Base-by-base conservation (phyloP, 2,113 vertebrate genomes). In the Oryzias curvinotus region DNA sequence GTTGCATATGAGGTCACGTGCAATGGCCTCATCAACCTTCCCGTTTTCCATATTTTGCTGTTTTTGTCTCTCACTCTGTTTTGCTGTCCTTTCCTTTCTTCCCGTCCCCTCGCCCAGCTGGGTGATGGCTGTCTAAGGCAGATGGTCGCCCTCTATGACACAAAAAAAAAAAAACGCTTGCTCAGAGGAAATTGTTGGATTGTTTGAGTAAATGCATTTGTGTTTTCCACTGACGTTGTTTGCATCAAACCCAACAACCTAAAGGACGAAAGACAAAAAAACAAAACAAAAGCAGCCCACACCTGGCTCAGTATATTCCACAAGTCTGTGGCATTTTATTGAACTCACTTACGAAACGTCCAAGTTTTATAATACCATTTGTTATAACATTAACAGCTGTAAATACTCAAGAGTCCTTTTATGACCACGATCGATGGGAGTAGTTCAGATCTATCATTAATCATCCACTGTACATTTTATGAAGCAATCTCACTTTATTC, bases 401-500 rank as follows among this genome's bases (percentile, higher is more conserved):
- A 88, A 90, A 87, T 82, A 88, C 83, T 74, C 52, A 61, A 83
- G 79, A 82, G 81, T 80, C 72, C 67, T 79, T 89, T 87, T 78
- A 81, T 71, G 66, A 73, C 64, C 57, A 30, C 73, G 78, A 87
- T 84, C 82, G 46, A 81, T 85, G 81, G 65, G 57, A 71, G 82
- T 23, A 60, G 57, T 74, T 80, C 75, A 65, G 65, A 54, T 65
- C 76, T 15, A 47, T 81, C 86, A 82, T 90, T 85, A 88, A 89
- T 88, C 85, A 86, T n/a, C 45, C 54, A 68, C 58, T 59, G 30
- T 78, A 78, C 77, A 75, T 88, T 90, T 88, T 89, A 89, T 88
- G 85, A 85, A 87, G 85, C 86, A 88, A 89, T 88, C 81, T 89
- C 74, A 87, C 85, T 90, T 89, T 89, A 90, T 90, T 89, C 89